phyloP scores from a whole-genome alignment of 2,797 vertebrate genomes.

The Salarias fasciatus region DNA sequence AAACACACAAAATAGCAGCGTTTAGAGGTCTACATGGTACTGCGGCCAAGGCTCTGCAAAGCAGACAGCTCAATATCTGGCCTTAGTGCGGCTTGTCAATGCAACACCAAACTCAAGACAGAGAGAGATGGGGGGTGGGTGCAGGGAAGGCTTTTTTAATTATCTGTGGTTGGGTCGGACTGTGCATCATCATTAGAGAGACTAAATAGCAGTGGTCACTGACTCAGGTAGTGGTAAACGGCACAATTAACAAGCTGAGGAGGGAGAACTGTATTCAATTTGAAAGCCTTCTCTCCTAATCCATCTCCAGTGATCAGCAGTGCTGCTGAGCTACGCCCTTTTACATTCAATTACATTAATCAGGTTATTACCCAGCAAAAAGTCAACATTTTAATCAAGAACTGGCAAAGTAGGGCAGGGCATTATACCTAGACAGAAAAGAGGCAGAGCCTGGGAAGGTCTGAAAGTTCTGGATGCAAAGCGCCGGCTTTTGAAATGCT shows the following conservation, averaged over 20 bases:
- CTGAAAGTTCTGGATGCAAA: constrained; percentile 10
- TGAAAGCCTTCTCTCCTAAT: constrained; percentile 99
- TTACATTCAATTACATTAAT: constrained; percentile 99
- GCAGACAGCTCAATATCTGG: constrained; percentile 86
- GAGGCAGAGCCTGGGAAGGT: constrained; percentile 17
- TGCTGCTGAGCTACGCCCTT: constrained; percentile 95
- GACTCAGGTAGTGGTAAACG: constrained; percentile 99
- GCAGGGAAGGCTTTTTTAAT: constrained; percentile 91
- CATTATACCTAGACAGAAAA: constrained; percentile 63
- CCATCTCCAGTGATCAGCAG: constrained; percentile 98
- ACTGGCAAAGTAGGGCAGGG: constrained; percentile 85
- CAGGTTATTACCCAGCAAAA: constrained; percentile 99
- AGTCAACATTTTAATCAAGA: constrained; percentile 99
- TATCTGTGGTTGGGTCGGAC: constrained; percentile 95
- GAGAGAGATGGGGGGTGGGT: constrained; percentile 69
- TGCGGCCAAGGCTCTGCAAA: constrained; percentile 71
- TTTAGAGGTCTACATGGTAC: constrained; percentile 65
- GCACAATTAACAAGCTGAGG: constrained; percentile 97
- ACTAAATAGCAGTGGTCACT: constrained; percentile 99
- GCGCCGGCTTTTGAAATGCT: constrained; percentile 24
- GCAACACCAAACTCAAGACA: constrained; percentile 81
- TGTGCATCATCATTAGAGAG: constrained; percentile 99
- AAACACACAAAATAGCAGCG: constrained; percentile 64
- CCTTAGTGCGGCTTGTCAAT: constrained; percentile 81
- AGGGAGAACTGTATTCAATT: constrained; percentile 98